Evolutionary conservation across 1,140 invertebrate species (phyloP).

Genomic region (Eurosta solidaginis): DNA sequence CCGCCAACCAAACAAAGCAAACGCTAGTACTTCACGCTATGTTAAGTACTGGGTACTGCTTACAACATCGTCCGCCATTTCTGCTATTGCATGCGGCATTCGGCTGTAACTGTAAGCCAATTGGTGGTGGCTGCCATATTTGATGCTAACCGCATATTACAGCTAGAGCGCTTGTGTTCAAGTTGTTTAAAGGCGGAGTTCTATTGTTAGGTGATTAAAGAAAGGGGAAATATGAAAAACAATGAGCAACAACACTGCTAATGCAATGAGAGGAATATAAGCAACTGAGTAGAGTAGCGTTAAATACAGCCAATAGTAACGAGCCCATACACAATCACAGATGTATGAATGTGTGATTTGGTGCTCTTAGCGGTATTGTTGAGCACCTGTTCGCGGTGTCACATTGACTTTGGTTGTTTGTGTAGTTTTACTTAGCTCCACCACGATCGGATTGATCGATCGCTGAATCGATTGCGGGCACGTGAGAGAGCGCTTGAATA

Average conservation of each 20-base stretch:
- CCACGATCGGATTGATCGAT: background rate
- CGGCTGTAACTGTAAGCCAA: slow-evolving; percentile 8
- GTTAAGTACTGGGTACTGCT: background rate
- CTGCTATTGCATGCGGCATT: background rate
- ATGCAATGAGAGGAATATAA: background rate
- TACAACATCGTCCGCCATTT: background rate
- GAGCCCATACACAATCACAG: background rate
- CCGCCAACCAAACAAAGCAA: background rate
- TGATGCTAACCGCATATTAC: background rate
- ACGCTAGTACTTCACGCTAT: background rate
- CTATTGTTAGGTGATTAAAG: background rate
- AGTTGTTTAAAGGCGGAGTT: slow-evolving; percentile 7
- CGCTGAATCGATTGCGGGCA: background rate
- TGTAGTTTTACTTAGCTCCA: background rate
- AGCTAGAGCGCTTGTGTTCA: background rate
- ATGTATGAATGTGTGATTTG: background rate
- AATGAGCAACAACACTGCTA: background rate
- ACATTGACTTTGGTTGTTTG: background rate
- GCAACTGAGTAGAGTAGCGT: too few species aligned
- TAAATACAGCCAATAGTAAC: background rate
- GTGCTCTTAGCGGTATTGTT: background rate
- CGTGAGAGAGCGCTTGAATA: background rate
- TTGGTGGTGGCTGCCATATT: slow-evolving; percentile 38
- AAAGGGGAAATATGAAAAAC: background rate
- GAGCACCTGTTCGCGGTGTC: background rate